Evolutionary conservation across 1,140 invertebrate genomes (phyloP), one percentile per base, ranked within the genome.

Genomic region (Paraescarpia echinospica): DNA sequence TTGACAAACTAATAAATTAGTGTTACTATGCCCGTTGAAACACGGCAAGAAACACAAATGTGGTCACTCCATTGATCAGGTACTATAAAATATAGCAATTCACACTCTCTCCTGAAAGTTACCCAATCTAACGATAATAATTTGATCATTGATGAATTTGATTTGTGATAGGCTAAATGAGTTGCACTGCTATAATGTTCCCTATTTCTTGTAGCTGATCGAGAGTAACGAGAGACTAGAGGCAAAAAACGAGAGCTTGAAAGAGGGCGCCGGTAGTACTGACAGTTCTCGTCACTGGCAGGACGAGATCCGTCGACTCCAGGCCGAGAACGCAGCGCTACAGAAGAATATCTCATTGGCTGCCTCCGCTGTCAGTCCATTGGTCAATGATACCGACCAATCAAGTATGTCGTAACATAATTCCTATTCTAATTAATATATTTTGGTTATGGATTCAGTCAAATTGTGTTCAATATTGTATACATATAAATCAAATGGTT

Each of bases 191-290:
- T 41, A 12, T 41, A 51, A 33, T 92, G 2, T 35, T 92, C 34
- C n/a, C 92, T 93, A 34, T 92, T 33, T 92, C 92, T 94, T 94
- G 48, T 92, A 96, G 96, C 90, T 96, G 89, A 95, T 96, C n/a
- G 93, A 95, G n/a, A 94, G 93, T 59, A 97, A 96, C 94, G 96
- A 96, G 93, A 94, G 95, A 34, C 93, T 96, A 14, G 96, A 96
- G 93, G 95, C 96, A 93, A 94, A 96, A 93, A 22, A 96, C 12
- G 93, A 94, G 91, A 93, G 93, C 22, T 89, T 94, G 9, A 95
- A 93, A 34, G 91, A 91, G 0, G 91, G 91, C 35, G 91, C n/a
- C 22, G 33, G 31, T n/a, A 34, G n/a, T 34, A 41, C 33, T 6
- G 88, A 51, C 9, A 93, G 51, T 33, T 91, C 93, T n/a, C 91